A percentile compares a stretch with the other conserved stretches of the same genome.
Evolutionary conservation across 2,113 vertebrate genomes (phyloP).

Genomic region (Protomyctophum bolini): DNA sequence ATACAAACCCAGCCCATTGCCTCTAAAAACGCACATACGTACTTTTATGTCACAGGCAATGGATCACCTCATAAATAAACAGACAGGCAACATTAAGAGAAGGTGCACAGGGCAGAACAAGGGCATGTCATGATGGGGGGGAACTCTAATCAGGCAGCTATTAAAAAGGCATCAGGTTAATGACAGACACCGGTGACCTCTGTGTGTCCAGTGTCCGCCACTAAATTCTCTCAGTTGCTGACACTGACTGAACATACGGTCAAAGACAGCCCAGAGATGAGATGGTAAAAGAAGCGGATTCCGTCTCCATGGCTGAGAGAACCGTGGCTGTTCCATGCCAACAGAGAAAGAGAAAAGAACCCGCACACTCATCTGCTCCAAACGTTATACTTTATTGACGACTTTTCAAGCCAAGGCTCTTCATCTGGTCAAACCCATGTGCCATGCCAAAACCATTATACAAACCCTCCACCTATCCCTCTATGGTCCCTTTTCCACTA

Average conservation of each 20-base stretch:
- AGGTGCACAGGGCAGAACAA: slow-evolving; percentile 36
- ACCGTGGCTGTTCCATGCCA: too few relatives aligned
- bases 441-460: too few relatives aligned
- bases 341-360: too few relatives aligned
- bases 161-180: slow-evolving; percentile 74
- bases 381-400: too few relatives aligned
- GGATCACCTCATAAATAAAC: slow-evolving; percentile 24
- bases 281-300: too few relatives aligned
- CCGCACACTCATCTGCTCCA: too few relatives aligned
- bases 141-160: slow-evolving; percentile 63
- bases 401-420: too few relatives aligned
- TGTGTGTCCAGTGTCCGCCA: slow-evolving; percentile 43
- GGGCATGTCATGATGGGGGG: slow-evolving; percentile 54
- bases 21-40: not conserved
- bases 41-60: slow-evolving; percentile 21
- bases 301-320: too few relatives aligned
- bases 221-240: slow-evolving; percentile 38
- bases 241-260: slow-evolving; percentile 6
- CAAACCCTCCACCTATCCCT: too few relatives aligned
- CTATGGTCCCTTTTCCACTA: too few relatives aligned
- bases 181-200: slow-evolving; percentile 62
- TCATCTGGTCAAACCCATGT: too few relatives aligned
- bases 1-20: not conserved
- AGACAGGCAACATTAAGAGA: slow-evolving; percentile 20
- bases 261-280: too few relatives aligned